phyloP scores from a whole-genome alignment of 2,797 vertebrate species.

The Chaetodon trifasciatus region DNA sequence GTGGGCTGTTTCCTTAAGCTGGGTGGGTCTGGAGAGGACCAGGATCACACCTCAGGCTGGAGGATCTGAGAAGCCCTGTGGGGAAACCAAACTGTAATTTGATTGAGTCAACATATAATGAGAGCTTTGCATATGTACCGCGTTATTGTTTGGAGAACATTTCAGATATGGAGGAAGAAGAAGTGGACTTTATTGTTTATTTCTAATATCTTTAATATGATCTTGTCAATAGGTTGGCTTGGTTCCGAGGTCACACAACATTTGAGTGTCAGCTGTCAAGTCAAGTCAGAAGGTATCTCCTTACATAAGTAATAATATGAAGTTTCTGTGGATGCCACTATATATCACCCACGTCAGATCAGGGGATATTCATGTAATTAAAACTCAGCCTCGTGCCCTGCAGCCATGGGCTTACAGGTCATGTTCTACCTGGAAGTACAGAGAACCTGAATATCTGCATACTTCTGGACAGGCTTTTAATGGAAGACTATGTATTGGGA shows the following conservation, averaged over 20 bases:
- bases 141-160: background rate
- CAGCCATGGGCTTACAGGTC: slow-evolving; percentile 67
- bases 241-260: background rate
- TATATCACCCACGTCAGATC: slow-evolving; percentile 56
- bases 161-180: background rate
- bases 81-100: slow-evolving; percentile 74
- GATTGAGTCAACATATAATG: slow-evolving; percentile 72
- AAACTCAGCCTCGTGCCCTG: slow-evolving; percentile 50
- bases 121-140: slow-evolving; percentile 18
- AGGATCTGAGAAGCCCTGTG: slow-evolving; percentile 57
- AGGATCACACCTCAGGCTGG: slow-evolving; percentile 67
- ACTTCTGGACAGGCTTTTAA: slow-evolving; percentile 66
- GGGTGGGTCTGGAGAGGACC: slow-evolving; percentile 65
- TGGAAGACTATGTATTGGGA: slow-evolving; percentile 43
- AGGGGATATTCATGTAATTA: slow-evolving; percentile 48
- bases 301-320: slow-evolving; percentile 39
- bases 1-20: slow-evolving; percentile 67
- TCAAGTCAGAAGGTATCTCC: slow-evolving; percentile 36
- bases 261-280: slow-evolving; percentile 45
- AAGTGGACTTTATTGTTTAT: slow-evolving; percentile 2
- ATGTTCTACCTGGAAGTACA: slow-evolving; percentile 42
- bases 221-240: background rate
- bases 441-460: slow-evolving; percentile 82
- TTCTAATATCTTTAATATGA: background rate
- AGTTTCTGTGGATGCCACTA: slow-evolving; percentile 39